Percentiles rank a stretch among this genome's conserved stretches.
These are phyloP conservation scores for Zosterops borbonicus DNA, from an alignment of 2,113 vertebrate species.

Conservation along the genomic window DNA sequence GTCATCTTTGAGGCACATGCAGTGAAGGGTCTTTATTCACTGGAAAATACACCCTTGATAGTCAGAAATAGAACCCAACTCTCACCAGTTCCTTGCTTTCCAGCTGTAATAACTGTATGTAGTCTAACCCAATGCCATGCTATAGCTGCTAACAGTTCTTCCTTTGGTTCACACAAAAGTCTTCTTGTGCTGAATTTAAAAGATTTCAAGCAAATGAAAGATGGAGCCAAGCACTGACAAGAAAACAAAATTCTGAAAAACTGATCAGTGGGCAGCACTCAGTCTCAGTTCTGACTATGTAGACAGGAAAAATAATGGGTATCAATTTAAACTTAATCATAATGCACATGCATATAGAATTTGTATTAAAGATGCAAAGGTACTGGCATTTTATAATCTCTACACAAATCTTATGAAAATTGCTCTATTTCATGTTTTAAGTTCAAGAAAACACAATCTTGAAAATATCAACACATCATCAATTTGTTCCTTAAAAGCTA, in stretches of 20 bases:
- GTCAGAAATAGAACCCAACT: background rate
- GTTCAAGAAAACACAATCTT: background rate
- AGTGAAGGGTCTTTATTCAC: background rate
- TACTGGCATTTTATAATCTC: background rate
- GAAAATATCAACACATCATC: background rate
- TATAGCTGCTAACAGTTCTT: slow-evolving; percentile 6
- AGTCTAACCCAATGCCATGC: background rate
- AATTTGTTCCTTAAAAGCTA: background rate
- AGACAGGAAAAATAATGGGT: background rate
- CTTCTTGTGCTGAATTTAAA: background rate
- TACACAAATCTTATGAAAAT: background rate
- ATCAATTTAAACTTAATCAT: background rate
- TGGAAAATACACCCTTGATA: background rate
- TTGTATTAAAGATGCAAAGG: background rate
- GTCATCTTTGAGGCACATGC: background rate
- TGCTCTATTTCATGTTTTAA: background rate
- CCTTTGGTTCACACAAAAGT: background rate
- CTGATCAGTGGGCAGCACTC: background rate
- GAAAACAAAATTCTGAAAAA: background rate
- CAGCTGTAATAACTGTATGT: slow-evolving; percentile 20
- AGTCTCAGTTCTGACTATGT: background rate
- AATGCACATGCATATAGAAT: background rate
- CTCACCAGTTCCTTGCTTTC: slow-evolving; percentile 6
- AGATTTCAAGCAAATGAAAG: slow-evolving; percentile 16
- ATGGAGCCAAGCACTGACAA: background rate